Percentiles rank a stretch among this genome's conserved stretches.
These are phyloP conservation scores for Plestiodon gilberti DNA, from an alignment of 2,113 vertebrate species.

Conservation along the genomic window DNA sequence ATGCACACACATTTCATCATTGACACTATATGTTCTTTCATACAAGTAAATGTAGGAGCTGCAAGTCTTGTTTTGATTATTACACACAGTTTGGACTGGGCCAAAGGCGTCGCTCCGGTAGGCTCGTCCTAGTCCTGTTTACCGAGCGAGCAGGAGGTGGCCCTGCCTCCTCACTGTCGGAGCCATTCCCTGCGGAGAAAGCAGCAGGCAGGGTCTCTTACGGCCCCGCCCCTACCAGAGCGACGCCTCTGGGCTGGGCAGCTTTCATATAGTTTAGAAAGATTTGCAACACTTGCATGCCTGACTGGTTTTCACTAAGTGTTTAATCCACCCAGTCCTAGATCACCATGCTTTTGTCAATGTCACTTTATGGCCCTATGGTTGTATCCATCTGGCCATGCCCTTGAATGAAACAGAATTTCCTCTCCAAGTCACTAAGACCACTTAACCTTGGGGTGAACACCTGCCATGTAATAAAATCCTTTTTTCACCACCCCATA, in stretches of 20 bases:
- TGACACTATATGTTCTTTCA: not conserved
- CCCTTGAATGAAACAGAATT: not conserved
- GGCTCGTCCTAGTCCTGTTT: no score
- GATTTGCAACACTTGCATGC: not conserved
- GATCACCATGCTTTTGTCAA: not conserved
- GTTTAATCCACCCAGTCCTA: not conserved
- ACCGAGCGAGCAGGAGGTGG: no score
- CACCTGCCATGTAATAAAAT: no score
- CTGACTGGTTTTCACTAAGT: not conserved
- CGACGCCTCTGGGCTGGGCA: no score
- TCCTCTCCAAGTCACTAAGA: not conserved
- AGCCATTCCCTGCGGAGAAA: no score
- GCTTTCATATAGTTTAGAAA: not conserved
- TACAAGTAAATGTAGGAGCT: not conserved
- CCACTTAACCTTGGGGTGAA: not conserved
- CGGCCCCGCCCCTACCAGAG: no score
- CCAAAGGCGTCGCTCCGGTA: no score
- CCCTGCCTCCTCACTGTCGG: no score
- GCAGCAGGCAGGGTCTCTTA: no score
- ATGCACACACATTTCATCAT: not conserved
- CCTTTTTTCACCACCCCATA: no score
- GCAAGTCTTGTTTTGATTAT: not conserved
- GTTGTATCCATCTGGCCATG: not conserved
- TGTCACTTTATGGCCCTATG: not conserved
- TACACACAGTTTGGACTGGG: no score